Base-by-base conservation (phyloP, 2,888 invertebrate genomes). In the Gastracanthus pulcherrimus region DNA sequence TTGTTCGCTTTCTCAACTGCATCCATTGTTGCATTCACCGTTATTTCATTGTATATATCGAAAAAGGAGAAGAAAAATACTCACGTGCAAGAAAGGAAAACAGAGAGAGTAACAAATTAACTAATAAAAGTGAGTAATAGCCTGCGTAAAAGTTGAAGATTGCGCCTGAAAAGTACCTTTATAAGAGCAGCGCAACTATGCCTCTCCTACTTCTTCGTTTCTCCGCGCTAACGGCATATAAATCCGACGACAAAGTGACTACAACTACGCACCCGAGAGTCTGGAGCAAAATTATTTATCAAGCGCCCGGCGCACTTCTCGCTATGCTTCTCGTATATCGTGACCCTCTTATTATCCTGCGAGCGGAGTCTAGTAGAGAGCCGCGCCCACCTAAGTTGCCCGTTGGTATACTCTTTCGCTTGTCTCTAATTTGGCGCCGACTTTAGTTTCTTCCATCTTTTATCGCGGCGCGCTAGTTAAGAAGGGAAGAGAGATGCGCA, bases 261-360 rank as follows among this genome's bases (percentile, higher is more conserved):
- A 6, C 2, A 3, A 41, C 23, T 19, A 23, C 51, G 31, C 51
- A n/a, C 13, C 7, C 41, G 11, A 29, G 41, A 60, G 41, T 41
- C 41, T 41, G 16, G 41, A 41, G 16, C 16, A 9, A 41, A 60
- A 72, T 72, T 72, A 72, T 72, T 72, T 72, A 72, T 72, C 58
- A 71, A 71, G 58, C 26, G 26, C 5, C 45, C 19, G 11, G 11
- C 38, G 36, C 69, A 51, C 45, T 34, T 16, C 29, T 67, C 51
- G 64, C 70, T 60, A 41, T 58, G 31, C 36, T 29, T 48, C 62
- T 71, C 71, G 51, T n/a, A n/a, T n/a, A n/a, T 38, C 55, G 31
- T 69, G 51, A 55, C 67, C 62, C n/a, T 36, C 41, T 67, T 70
- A 64, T 66, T 36, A 75, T 66, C 64, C 38, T 38, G 51, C 29